Evolutionary conservation across 1,140 invertebrate species (phyloP), one percentile per base, ranked within the genome.

Genomic region (Marisa cornuarietis): DNA sequence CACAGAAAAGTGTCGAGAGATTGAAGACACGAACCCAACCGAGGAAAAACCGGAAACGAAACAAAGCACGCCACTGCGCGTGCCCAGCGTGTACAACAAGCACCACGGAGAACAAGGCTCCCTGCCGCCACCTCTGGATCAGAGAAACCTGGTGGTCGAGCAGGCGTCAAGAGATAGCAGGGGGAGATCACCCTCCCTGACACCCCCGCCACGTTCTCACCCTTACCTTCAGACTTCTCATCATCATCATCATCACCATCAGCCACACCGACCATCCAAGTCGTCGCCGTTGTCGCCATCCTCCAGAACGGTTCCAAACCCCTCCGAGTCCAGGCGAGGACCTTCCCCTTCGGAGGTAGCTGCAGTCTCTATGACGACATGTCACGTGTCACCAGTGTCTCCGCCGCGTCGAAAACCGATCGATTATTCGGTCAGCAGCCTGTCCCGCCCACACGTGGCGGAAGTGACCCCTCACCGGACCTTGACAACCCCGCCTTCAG

Each of bases 61-160:
- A 49, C 63, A 52, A 10, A 77, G 68, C 51, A 68, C 65, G 18
- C 76, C 76, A 49, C 76, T 77, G 76, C 76, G 76, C 76, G 76
- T 77, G 76, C 76, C 76, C 63, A 77, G 31, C 10, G 65, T 77
- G 65, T 77, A 63, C 31, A 58, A 58, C 11, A 11, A 58, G 54
- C 54, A 58, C 4, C 54, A 58, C 11, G 54, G 16, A 1, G 54
- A 18, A 18, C 54, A 58, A 58, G 54, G 4, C 54, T 14, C 54
- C 11, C 54, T 18, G 0, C 54, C 54, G 11, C 54, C 54, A 58
- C 8, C 11, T 58, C 16, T 18, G 54, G 54, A 58, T 58, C 54
- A 58, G 54, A 0, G 61, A 73, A 13, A 51, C 71, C 8, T 71
- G 58, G 58, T 66, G 74, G 3, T 10, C 22, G 22, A 24, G 4